Evolutionary conservation across 2,888 invertebrate species (phyloP).

Genomic region (Drosophila atripex): DNA sequence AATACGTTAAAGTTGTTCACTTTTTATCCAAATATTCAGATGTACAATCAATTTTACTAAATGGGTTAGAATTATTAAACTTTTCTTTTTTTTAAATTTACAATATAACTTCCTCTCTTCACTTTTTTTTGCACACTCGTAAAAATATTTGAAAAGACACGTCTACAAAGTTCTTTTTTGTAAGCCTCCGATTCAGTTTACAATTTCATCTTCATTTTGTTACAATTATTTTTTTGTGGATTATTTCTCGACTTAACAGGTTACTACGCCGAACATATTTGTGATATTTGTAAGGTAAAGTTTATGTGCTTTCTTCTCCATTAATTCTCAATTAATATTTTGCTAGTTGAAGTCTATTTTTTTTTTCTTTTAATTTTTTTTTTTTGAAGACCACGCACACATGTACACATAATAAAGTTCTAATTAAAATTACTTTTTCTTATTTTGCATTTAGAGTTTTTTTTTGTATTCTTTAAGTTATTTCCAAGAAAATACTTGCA

Average conservation of each 20-base stretch:
- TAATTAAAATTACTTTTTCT: slow-evolving; percentile 33
- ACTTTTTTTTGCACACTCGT: slow-evolving; percentile 23
- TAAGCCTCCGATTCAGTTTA: slow-evolving; percentile 66
- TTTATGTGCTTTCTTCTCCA: slow-evolving; percentile 50
- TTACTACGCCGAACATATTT: slow-evolving; percentile 24
- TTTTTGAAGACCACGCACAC: slow-evolving; percentile 59
- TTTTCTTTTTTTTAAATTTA: slow-evolving; percentile 28
- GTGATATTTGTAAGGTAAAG: slow-evolving; percentile 38
- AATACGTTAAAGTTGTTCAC: slow-evolving; percentile 37
- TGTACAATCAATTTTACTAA: slow-evolving; percentile 64
- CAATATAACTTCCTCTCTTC: slow-evolving; percentile 11
- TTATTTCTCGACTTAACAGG: slow-evolving; percentile 26
- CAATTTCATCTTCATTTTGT: slow-evolving; percentile 17
- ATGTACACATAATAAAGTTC: slow-evolving; percentile 29
- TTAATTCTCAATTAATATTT: slow-evolving; percentile 18
- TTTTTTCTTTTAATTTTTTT: slow-evolving; percentile 12
- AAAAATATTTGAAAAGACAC: slow-evolving; percentile 42
- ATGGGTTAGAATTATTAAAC: slow-evolving; percentile 33
- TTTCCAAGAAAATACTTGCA: slow-evolving; percentile 78
- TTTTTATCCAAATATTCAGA: slow-evolving; percentile 25
- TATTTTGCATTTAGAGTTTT: slow-evolving; percentile 42
- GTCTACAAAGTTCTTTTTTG: slow-evolving; percentile 22
- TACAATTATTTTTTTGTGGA: background rate
- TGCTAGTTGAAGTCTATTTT: slow-evolving; percentile 4
- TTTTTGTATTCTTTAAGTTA: slow-evolving; percentile 62